phyloP scores from a whole-genome alignment of 1,140 invertebrate genomes.

The Hydropsyche tenuis region DNA sequence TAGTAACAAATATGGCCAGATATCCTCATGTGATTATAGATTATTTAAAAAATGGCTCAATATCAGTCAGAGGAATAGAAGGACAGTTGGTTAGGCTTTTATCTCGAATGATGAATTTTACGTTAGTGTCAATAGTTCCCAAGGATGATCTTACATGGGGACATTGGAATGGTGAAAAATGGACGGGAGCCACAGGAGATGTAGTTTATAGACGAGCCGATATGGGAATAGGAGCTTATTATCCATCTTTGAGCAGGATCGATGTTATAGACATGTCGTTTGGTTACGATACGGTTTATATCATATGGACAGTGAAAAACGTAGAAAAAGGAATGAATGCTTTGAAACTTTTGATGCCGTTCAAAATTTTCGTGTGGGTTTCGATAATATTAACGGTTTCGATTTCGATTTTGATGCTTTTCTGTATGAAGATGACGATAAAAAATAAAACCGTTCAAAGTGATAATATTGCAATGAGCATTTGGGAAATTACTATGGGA shows the following conservation, averaged over 20 bases:
- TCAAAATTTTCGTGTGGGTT: conserved; percentile 38
- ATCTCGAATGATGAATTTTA: conserved; percentile 41
- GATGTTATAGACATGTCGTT: conserved; percentile 40
- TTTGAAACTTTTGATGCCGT: conserved; percentile 36
- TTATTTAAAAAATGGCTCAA: conserved; percentile 15
- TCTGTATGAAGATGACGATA: conserved; percentile 29
- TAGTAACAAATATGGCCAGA: conserved; percentile 28
- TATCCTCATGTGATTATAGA: conserved; percentile 39
- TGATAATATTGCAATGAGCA: conserved; percentile 22
- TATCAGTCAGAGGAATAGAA: conserved; percentile 40
- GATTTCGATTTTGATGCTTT: conserved; percentile 25
- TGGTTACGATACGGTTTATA: conserved; percentile 42
- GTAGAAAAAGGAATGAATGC: conserved; percentile 25
- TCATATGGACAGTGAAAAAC: conserved; percentile 45
- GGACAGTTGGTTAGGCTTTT: conserved; percentile 35
- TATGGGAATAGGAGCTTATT: conserved; percentile 42
- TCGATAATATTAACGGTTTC: conserved; percentile 24
- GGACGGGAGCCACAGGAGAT: conserved; percentile 45
- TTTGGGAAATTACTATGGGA: conserved; percentile 44
- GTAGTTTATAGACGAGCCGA: conserved; percentile 41
- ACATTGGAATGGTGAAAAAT: conserved; percentile 31
- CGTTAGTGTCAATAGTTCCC: conserved; percentile 31
- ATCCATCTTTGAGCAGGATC: conserved; percentile 21
- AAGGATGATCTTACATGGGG: conserved; percentile 38
- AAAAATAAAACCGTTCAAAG: conserved; percentile 27